Percentiles rank a stretch among this genome's conserved stretches.
Evolutionary conservation across 53 echinoderm and acorn worm genomes (phyloP).

Genomic region (Pentamera pediparva): DNA sequence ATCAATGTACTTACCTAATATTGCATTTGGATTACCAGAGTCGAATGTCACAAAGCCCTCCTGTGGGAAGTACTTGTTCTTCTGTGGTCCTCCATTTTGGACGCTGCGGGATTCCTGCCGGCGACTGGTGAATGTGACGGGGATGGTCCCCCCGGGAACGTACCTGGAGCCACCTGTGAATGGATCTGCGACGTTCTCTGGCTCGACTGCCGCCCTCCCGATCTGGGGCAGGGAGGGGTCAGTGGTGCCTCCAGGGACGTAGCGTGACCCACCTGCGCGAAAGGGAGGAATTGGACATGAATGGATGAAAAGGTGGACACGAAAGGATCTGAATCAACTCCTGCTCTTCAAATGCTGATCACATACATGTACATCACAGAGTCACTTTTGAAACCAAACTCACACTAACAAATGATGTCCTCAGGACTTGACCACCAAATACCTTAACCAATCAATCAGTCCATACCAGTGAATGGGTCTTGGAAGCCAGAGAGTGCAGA

Average conservation of each 20-base stretch:
- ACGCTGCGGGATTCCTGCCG: not conserved
- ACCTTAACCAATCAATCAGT: too few species aligned
- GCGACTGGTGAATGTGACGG: constrained; percentile 1
- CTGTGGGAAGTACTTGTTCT: constrained; percentile 84
- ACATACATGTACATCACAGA: too few species aligned
- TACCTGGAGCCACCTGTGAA: constrained; percentile 56
- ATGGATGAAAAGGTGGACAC: constrained; percentile 6
- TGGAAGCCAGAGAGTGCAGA: constrained; percentile 28
- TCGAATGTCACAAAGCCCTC: constrained; percentile 65
- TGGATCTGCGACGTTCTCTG: constrained; percentile 49
- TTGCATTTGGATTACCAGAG: constrained; percentile 64
- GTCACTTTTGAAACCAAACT: too few species aligned
- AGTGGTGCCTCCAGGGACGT: constrained; percentile 58
- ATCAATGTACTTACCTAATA: constrained; percentile 52
- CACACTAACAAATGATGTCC: too few species aligned
- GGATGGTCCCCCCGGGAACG: constrained; percentile 18
- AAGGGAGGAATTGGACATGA: not conserved
- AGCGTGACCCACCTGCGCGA: constrained; percentile 62
- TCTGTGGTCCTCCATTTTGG: not conserved
- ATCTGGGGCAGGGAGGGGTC: constrained; percentile 42
- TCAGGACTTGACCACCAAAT: too few species aligned
- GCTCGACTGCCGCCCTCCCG: constrained; percentile 33
- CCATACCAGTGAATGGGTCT: constrained; percentile 83
- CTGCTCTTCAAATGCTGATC: too few species aligned
- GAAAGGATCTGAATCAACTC: too few species aligned